These are phyloP conservation scores for Andrena fulva DNA, from an alignment of 2,888 invertebrate genomes.

Conservation along the genomic window DNA sequence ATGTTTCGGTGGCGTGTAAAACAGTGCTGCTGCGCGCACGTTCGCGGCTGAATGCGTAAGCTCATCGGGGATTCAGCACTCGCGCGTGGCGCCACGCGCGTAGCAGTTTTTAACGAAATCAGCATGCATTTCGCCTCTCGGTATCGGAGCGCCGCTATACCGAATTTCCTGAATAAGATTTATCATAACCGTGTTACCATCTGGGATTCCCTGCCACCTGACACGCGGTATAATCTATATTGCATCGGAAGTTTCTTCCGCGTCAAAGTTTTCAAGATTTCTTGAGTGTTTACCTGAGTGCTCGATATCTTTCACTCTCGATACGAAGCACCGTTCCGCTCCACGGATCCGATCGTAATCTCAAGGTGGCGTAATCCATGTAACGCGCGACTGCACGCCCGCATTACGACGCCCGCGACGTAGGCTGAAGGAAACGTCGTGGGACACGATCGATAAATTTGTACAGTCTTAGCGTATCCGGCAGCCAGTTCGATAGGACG, in stretches of 20 bases:
- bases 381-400: background rate
- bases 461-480: constrained; percentile 17
- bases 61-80: constrained; percentile 34
- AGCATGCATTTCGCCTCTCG: constrained; percentile 1
- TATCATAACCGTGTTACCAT: background rate
- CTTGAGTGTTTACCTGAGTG: no score
- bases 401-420: background rate
- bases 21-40: background rate
- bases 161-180: background rate
- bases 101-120: constrained; percentile 24
- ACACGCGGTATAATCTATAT: no score
- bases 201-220: background rate
- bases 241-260: no score
- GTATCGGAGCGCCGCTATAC: background rate
- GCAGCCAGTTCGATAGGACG: constrained; percentile 31
- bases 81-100: background rate
- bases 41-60: constrained; percentile 32
- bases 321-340: background rate
- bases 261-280: no score
- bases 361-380: background rate
- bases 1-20: constrained; percentile 23
- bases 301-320: no score
- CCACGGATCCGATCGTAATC: background rate
- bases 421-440: constrained; percentile 11
- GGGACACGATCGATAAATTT: constrained; percentile 31